Evolutionary conservation across 37 sponge, comb jelly and placozoan species (phyloP), one percentile per base, ranked within the genome.

Genomic region (Eunapius fragilis): DNA sequence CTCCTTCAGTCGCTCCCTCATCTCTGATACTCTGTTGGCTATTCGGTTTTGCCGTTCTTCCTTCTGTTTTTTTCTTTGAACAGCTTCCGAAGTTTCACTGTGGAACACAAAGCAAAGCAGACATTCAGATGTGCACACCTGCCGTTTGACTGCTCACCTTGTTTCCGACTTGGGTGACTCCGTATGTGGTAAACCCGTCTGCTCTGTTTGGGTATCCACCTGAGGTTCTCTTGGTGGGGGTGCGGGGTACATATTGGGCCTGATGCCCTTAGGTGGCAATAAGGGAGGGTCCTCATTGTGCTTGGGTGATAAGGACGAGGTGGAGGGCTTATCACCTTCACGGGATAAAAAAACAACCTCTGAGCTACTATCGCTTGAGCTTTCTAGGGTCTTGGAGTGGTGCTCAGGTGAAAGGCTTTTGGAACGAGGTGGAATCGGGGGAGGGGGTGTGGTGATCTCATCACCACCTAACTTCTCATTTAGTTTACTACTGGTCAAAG

Each of bases 1-100:
- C n/a, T 81, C 83, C 49, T 47, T 77, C 70, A 87, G 47, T 11
- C 71, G 35, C 2, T 88, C 76, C 75, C 88, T 92, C 31, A 92
- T 84, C 23, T 47, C 36, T 32, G 72, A 35, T 22, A 92, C 81
- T 68, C 84, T 82, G 48, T 31, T 36, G 37, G 28, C 48, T 69
- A 88, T 48, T 77, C 80, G 77, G 24, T 37, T 68, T 31, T 72
- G 69, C 10, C 75, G 70, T 33, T 87, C 72, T 0, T 73, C 82
- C 31, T 71, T 32, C 67, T 71, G 31, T 31, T 76, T 83, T 78
- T 41, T 41, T 13, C 37, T 71, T 36, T 74, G 31, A 28, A n/a
- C 72, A 22, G 30, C 35, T 14, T 47, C 31, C 48, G 69, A 28
- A 3, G 68, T 28, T 25, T 67, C 73, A 72, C 37, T 26, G 33